Percentiles rank a stretch among this genome's conserved stretches.
Conservation (phyloP, 2,797 vertebrate genomes). For the Spondyliosoma cantharus region DNA sequence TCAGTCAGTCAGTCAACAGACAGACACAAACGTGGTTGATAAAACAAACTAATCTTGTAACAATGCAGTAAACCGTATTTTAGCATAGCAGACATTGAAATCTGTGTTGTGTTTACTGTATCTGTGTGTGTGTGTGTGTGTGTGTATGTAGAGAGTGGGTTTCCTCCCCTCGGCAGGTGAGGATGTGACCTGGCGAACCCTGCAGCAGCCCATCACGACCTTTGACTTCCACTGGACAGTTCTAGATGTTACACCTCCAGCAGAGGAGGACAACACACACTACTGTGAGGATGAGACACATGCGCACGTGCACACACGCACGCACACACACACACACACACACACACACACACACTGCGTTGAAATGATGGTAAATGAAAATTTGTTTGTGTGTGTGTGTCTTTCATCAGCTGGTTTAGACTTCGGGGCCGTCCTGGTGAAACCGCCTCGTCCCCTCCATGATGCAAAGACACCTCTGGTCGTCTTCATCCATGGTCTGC, state of each 20-base stretch:
- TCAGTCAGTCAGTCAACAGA: too few species aligned
- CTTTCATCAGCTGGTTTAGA: slow-evolving; percentile 78
- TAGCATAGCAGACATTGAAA: too few species aligned
- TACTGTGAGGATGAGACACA: slow-evolving; percentile 76
- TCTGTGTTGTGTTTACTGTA: slow-evolving; percentile 19
- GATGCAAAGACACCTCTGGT: slow-evolving; percentile 80
- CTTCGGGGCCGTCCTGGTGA: slow-evolving; percentile 87
- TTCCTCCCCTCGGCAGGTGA: slow-evolving; percentile 76
- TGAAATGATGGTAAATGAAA: neutral
- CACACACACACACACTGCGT: neutral
- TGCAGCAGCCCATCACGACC: slow-evolving; percentile 74
- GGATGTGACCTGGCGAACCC: slow-evolving; percentile 76
- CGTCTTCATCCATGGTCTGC: slow-evolving; percentile 87
- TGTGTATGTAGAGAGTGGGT: slow-evolving; percentile 79
- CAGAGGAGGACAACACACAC: slow-evolving; percentile 75
- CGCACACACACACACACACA: slow-evolving; percentile 17
- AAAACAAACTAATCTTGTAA: too few species aligned
- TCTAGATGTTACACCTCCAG: slow-evolving; percentile 76
- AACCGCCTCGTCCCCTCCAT: slow-evolving; percentile 32
- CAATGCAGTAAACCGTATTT: too few species aligned
- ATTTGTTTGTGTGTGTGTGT: neutral
- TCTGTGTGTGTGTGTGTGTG: slow-evolving; percentile 29
- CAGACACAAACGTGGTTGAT: neutral
- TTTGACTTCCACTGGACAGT: slow-evolving; percentile 84
- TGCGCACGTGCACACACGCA: slow-evolving; percentile 2